Conservation (phyloP, 1,140 invertebrate species). For the Cherax destructor region DNA sequence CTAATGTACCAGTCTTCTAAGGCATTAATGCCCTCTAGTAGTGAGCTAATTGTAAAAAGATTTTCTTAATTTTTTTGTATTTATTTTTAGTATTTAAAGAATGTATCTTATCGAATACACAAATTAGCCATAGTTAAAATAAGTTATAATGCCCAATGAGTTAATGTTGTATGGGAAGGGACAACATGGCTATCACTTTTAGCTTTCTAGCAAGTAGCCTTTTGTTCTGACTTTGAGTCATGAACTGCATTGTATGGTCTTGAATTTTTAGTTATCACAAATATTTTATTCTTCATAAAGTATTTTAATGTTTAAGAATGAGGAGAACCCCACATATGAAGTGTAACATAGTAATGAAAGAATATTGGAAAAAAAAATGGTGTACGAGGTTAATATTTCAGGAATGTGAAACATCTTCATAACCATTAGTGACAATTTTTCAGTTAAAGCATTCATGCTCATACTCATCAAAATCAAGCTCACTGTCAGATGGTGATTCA, state of each 20-base stretch:
- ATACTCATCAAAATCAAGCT: not conserved
- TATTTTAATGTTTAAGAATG: not conserved
- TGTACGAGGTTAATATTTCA: not conserved
- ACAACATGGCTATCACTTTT: too few species aligned
- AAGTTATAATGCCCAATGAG: not conserved
- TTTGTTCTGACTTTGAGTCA: not conserved
- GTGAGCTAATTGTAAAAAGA: not conserved
- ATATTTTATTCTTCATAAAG: not conserved
- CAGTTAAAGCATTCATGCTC: not conserved
- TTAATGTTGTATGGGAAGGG: not conserved
- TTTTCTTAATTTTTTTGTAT: not conserved
- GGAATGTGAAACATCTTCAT: not conserved
- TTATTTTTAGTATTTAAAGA: not conserved
- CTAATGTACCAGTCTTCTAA: not conserved
- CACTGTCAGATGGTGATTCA: constrained; percentile 31
- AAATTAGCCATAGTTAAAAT: not conserved
- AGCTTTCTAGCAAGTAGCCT: too few species aligned
- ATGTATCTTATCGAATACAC: not conserved
- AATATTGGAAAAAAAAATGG: not conserved
- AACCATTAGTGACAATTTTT: not conserved
- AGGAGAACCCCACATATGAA: not conserved
- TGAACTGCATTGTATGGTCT: not conserved
- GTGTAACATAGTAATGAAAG: too few species aligned
- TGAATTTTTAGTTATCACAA: not conserved
- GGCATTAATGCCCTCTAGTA: not conserved